Evolutionary conservation across 2,113 vertebrate genomes (phyloP).

Genomic region (Cephalopterus ornatus): DNA sequence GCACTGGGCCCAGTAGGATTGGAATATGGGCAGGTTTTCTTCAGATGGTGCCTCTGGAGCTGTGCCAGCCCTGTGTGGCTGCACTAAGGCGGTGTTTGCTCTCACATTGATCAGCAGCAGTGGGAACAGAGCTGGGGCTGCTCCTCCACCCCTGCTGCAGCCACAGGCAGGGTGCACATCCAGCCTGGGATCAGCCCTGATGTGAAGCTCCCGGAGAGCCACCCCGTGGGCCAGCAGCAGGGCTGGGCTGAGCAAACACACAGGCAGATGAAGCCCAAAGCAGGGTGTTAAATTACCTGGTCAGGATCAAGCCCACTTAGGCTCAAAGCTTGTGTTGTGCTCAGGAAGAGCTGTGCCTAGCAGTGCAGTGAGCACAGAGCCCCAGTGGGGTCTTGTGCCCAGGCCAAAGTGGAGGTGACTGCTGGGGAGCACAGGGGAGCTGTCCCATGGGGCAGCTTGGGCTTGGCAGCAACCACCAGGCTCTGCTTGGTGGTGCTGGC

Average conservation of each 20-base stretch:
- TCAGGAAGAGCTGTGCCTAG: neutral
- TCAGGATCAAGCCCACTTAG: neutral
- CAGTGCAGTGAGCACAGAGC: neutral
- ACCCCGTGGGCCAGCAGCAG: neutral
- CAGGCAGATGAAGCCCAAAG: rapidly evolving
- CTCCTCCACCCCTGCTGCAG: neutral
- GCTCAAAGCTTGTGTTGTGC: neutral
- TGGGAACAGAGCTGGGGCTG: rapidly evolving
- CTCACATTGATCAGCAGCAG: neutral
- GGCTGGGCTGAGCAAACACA: neutral
- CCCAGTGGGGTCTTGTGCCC: neutral
- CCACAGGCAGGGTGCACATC: neutral
- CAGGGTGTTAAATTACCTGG: neutral
- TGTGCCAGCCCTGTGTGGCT: neutral
- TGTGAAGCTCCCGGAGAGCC: neutral
- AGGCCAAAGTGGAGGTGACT: neutral
- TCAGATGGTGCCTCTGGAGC: neutral
- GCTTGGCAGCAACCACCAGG: too few species aligned
- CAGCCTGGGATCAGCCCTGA: neutral
- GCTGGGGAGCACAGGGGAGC: neutral
- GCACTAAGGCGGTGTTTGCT: rapidly evolving
- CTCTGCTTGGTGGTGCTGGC: neutral
- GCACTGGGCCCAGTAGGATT: neutral
- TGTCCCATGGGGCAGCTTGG: neutral
- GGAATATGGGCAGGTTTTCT: neutral